Evolutionary conservation across 2,888 invertebrate genomes (phyloP).

Genomic region (Drosophila lacicola): DNA sequence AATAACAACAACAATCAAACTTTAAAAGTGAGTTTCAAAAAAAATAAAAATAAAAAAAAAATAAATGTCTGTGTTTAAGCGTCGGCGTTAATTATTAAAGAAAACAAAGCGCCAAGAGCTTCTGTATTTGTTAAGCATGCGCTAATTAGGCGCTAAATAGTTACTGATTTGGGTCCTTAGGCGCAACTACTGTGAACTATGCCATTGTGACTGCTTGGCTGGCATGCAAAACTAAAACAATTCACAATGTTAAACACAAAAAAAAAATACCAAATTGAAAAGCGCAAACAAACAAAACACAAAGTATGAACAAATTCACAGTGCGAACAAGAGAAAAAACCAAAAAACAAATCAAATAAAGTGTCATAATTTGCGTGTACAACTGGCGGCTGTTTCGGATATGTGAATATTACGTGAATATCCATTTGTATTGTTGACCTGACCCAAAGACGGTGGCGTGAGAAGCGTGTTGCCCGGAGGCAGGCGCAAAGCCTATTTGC

Average conservation of each 20-base stretch:
- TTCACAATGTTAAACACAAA: slow-evolving; percentile 38
- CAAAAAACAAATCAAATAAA: slow-evolving; percentile 13
- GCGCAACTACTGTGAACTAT: slow-evolving; percentile 21
- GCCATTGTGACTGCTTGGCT: slow-evolving; percentile 18
- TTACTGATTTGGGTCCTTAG: slow-evolving; percentile 26
- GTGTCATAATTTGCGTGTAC: slow-evolving; percentile 69
- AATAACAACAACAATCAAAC: slow-evolving; percentile 20
- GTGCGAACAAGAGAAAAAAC: neutral
- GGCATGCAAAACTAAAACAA: slow-evolving; percentile 34
- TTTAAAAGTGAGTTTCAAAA: slow-evolving; percentile 63
- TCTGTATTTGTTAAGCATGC: slow-evolving; percentile 26
- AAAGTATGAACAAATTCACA: slow-evolving; percentile 10
- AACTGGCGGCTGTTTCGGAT: slow-evolving; percentile 26
- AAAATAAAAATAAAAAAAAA: neutral
- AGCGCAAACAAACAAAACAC: slow-evolving; percentile 26
- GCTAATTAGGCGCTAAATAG: slow-evolving; percentile 45
- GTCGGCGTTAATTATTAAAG: slow-evolving; percentile 27
- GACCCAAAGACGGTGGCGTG: slow-evolving; percentile 35
- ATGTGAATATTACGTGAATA: slow-evolving; percentile 56
- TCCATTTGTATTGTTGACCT: slow-evolving; percentile 42
- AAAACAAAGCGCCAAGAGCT: slow-evolving; percentile 25
- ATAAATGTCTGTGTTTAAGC: neutral
- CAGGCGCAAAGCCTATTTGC: slow-evolving; percentile 8
- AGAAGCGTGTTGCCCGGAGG: slow-evolving; percentile 31
- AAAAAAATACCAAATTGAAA: neutral